Percentiles rank a stretch among this genome's conserved stretches.
These are phyloP conservation scores for Erythrocercus mccallii DNA, from an alignment of 2,113 vertebrate species.

Conservation along the genomic window DNA sequence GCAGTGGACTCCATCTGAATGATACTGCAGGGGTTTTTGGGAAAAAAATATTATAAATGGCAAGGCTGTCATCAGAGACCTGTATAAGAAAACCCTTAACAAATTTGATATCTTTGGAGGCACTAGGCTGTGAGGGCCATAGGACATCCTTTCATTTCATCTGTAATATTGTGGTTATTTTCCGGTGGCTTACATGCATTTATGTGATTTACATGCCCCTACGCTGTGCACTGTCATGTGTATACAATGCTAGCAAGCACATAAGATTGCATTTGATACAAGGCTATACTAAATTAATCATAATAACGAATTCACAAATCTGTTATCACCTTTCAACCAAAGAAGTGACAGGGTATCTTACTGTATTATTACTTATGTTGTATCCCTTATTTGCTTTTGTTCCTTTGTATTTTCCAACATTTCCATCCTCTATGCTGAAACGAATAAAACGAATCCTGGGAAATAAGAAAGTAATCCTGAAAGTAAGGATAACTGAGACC, in stretches of 20 bases:
- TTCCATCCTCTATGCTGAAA: neutral
- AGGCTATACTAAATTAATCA: neutral
- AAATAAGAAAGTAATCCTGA: no score
- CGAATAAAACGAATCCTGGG: no score
- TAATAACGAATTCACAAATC: neutral
- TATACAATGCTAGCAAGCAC: neutral
- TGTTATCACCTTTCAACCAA: neutral
- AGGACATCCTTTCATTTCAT: neutral
- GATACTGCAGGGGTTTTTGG: rapidly evolving
- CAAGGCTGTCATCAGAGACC: neutral
- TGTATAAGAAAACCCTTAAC: neutral
- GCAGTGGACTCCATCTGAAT: neutral
- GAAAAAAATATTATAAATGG: neutral
- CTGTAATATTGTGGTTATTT: neutral
- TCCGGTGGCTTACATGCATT: neutral
- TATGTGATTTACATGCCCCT: neutral
- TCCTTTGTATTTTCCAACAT: neutral
- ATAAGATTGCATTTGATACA: neutral
- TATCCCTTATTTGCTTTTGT: neutral
- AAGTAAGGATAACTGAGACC: no score
- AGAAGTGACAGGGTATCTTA: neutral
- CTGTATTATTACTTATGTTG: neutral
- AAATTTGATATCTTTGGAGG: neutral
- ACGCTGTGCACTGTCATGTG: no score
- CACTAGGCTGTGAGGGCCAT: neutral